Evolutionary conservation across 2,113 vertebrate species (phyloP).

Genomic region (Chlorodrepanis virens): DNA sequence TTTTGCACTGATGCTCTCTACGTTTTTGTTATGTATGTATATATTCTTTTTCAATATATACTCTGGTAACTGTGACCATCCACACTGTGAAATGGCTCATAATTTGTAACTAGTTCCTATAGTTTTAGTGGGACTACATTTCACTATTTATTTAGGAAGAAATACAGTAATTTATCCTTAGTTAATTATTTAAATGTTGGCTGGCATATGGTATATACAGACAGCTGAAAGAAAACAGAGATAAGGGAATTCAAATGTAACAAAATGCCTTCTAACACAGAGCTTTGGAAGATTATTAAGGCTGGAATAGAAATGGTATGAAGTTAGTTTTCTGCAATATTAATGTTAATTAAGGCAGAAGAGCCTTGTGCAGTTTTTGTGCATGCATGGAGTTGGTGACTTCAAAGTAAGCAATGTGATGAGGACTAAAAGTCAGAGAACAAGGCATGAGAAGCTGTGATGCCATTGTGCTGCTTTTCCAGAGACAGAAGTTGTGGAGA

Average conservation of each 20-base stretch:
- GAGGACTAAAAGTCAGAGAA: not conserved
- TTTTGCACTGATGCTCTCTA: constrained; percentile 11
- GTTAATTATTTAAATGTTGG: not conserved
- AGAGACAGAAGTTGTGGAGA: not conserved
- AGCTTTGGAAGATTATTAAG: not conserved
- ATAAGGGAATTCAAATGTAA: not conserved
- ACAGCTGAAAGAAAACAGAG: not conserved
- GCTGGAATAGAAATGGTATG: not conserved
- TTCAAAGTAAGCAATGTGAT: not conserved
- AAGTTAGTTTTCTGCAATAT: not conserved
- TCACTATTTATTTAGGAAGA: not conserved
- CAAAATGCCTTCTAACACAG: not conserved
- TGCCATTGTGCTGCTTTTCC: not conserved
- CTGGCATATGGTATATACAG: not conserved
- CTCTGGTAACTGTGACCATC: not conserved
- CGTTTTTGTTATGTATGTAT: not conserved
- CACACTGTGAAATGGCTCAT: not conserved
- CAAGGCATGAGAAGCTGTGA: not conserved
- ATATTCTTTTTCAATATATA: constrained; percentile 4
- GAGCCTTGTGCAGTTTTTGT: not conserved
- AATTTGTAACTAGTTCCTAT: not conserved
- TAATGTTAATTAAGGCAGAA: not conserved
- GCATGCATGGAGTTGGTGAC: not conserved
- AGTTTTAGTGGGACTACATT: not conserved
- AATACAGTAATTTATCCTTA: not conserved